Conservation (phyloP, 2,113 vertebrate species). For the Xenus cinereus region DNA sequence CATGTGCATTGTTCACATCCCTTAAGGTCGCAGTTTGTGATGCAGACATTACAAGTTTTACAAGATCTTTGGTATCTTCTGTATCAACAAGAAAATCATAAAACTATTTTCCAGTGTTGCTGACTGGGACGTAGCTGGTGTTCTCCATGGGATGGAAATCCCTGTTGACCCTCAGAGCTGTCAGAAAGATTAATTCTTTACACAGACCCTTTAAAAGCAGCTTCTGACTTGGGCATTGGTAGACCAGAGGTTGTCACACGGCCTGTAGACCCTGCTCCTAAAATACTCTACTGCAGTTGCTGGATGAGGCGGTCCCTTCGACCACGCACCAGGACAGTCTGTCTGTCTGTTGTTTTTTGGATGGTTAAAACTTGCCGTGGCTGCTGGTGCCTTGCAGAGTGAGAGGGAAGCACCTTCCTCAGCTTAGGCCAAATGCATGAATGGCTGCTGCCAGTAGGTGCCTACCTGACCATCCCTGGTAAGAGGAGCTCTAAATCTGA, state of each 20-base stretch:
- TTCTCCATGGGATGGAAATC: neutral
- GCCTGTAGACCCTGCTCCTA: neutral
- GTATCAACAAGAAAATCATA: neutral
- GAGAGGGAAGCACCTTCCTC: neutral
- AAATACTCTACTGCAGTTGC: neutral
- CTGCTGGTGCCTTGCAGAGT: neutral
- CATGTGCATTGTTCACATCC: accelerated
- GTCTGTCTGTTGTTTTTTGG: neutral
- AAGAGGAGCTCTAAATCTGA: neutral
- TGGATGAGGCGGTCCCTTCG: neutral
- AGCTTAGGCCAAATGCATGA: neutral
- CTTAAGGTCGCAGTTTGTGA: neutral
- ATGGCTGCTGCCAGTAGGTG: neutral
- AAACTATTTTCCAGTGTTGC: neutral
- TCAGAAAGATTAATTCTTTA: neutral
- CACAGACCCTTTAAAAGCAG: neutral
- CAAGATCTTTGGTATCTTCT: neutral
- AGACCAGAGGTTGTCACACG: neutral
- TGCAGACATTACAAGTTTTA: neutral
- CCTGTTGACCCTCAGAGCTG: neutral
- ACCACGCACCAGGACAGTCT: neutral
- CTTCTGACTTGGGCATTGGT: neutral
- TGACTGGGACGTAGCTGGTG: neutral
- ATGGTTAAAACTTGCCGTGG: neutral
- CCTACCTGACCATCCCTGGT: neutral